Evolutionary conservation across 2,888 invertebrate genomes (phyloP), one percentile per base, ranked within the genome.

Genomic region (Cartodere bifasciata): DNA sequence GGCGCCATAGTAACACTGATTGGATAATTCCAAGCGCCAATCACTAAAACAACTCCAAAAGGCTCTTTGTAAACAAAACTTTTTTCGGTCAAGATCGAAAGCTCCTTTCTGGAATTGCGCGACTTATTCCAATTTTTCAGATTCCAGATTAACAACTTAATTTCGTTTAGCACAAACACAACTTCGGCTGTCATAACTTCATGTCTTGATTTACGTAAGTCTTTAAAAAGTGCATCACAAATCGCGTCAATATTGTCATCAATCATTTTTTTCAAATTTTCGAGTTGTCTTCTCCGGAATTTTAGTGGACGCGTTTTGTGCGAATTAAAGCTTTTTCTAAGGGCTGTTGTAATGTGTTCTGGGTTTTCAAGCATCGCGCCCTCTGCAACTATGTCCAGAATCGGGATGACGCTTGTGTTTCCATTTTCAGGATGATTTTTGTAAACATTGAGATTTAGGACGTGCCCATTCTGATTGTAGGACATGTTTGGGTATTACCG

Each of bases 11-110:
- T 63, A 36, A 95, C 64, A 29, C 29, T 17, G 14, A 95, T 53
- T 0, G 97, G 97, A 64, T 95, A 97, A 66, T 98, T 98, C 97
- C 97, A 98, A 1, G 95, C 84, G 0, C 91, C 87, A 40, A 88
- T 77, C 2, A 87, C 67, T 3, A 98, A 67, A 3, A 81, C 84
- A 14, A 95, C 87, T 12, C 98, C 98, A 52, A 75, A 86, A 0
- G 98, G 97, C 50, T 98, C 94, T 42, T 81, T 78, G 52, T 71
- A 72, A 45, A 86, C 74, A 34, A 74, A 64, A 7, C 84, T 71
- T 12, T 69, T 68, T 46, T 86, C 86, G 35, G 86, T 53, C 11
- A 79, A 53, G 52, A 84, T 82, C 1, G 76, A 71, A 14, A 84
- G 39, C 14, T 70, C 65, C 53, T 80, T 84, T 10, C 68, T 43